Evolutionary conservation across 1,140 invertebrate species (phyloP), one percentile per base, ranked within the genome.

Genomic region (Macrocentrus cingulum): DNA sequence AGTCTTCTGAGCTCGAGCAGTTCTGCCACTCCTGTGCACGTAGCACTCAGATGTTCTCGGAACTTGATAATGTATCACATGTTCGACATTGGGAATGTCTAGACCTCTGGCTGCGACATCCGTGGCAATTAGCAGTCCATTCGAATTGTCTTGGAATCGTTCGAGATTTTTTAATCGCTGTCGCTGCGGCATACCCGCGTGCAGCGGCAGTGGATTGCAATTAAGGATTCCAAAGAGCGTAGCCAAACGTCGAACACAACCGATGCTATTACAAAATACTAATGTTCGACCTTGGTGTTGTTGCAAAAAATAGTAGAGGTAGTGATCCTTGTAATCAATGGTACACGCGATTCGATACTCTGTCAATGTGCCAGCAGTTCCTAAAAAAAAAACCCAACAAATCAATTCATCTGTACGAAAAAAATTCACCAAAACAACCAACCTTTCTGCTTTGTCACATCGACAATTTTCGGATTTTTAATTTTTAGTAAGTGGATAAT

Each of bases 21-120:
- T 99, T 57, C 97, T 83, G 0, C 97, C 97, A 80, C 94, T 97
- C 50, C 97, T 83, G 78, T 99, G 97, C 0, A 99, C 88, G 75
- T 99, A 99, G 74, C 88, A 90, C 86, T 99, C 96, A 23, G 92
- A 90, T 13, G 95, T 98, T 67, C 88, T 84, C 0, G 97, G 97
- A 5, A 97, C 91, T 81, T 99, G 95, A 81, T 98, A 99, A 78
- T 99, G 97, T 66, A 99, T 87, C 2, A 99, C 96, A 75, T 98
- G 93, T 63, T 98, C 86, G 1, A 99, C 88, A 69, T 89, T 85
- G 3, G 93, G 91, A 72, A 99, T 98, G 79, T 99, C 97, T 20
- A 99, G 80, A 37, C 97, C 97, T 60, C 97, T 82, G 0, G 97
- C 95, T 9, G 97, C 97, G 13, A 99, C 95, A 82, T 99, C 97